Conservation (phyloP, 2,888 invertebrate genomes). For the Drosophila siamana region DNA sequence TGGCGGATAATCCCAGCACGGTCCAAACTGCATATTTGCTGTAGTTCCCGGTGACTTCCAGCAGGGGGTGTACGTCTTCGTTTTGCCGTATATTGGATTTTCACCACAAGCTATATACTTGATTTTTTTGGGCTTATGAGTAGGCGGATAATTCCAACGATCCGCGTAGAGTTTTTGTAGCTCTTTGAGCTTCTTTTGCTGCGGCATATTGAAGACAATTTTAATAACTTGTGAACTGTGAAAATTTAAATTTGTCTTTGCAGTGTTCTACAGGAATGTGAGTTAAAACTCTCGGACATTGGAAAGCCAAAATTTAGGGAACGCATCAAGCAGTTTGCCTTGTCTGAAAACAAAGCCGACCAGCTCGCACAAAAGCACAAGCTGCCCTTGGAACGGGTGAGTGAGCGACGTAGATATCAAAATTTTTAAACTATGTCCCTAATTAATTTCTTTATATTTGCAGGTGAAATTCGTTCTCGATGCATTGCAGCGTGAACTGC, state of each 20-base stretch:
- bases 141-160: constrained; percentile 61
- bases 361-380: constrained; percentile 86
- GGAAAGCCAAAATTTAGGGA: constrained; percentile 85
- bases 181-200: constrained; percentile 36
- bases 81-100: constrained; percentile 17
- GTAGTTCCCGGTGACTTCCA: constrained; percentile 50
- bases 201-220: constrained; percentile 33
- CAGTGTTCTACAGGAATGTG: constrained; percentile 84
- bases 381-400: constrained; percentile 87
- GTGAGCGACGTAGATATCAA: constrained; percentile 72
- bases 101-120: constrained; percentile 49
- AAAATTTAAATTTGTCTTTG: constrained; percentile 26
- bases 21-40: constrained; percentile 37
- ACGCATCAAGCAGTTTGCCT: constrained; percentile 76
- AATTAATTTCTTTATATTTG: constrained; percentile 13
- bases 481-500: constrained; percentile 87
- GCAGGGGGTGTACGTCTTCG: constrained; percentile 40
- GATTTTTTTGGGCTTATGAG: constrained; percentile 12
- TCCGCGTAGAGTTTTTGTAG: constrained; percentile 48
- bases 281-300: constrained; percentile 83
- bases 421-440: neutral
- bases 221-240: constrained; percentile 5
- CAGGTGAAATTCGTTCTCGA: constrained; percentile 86
- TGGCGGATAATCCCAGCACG: constrained; percentile 74
- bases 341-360: constrained; percentile 68